Evolutionary conservation across 2,888 invertebrate genomes (phyloP).

Genomic region (Drosophila fungiperda): DNA sequence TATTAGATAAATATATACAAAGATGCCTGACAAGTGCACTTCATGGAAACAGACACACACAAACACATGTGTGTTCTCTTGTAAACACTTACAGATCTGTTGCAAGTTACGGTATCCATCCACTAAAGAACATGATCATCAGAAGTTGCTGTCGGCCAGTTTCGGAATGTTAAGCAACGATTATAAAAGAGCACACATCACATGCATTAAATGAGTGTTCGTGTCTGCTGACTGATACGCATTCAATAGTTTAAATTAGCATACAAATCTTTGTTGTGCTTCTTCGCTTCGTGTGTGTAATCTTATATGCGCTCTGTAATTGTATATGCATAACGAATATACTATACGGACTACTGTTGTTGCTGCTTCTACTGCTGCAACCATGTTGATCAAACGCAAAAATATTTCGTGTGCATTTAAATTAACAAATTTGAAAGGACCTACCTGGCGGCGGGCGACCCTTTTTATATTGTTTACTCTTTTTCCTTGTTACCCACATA

Average conservation of each 20-base stretch:
- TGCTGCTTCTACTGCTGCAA: constrained; percentile 22
- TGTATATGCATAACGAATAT: constrained; percentile 54
- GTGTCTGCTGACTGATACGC: constrained; percentile 1
- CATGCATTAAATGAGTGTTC: constrained; percentile 14
- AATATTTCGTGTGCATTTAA: constrained; percentile 62
- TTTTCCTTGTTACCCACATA: constrained; percentile 53
- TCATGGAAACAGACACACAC: constrained; percentile 8
- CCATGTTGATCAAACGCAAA: constrained; percentile 50
- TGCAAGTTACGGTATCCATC: neutral
- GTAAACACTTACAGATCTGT: constrained; percentile 7
- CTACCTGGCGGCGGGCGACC: constrained; percentile 55
- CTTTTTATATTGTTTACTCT: constrained; percentile 28
- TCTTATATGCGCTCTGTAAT: constrained; percentile 68
- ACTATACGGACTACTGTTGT: constrained; percentile 45
- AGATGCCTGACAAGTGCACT: constrained; percentile 69
- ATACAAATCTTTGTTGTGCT: constrained; percentile 24
- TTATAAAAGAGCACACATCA: neutral
- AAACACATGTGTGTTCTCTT: constrained; percentile 2
- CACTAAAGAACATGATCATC: constrained; percentile 8
- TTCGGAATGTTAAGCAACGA: constrained; percentile 3
- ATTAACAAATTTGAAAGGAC: constrained; percentile 61
- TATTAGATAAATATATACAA: constrained; percentile 43
- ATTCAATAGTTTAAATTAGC: constrained; percentile 25
- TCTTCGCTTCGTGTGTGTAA: constrained; percentile 47
- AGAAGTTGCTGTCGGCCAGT: neutral